phyloP scores from a whole-genome alignment of 2,888 invertebrate species.

The Empis livida region DNA sequence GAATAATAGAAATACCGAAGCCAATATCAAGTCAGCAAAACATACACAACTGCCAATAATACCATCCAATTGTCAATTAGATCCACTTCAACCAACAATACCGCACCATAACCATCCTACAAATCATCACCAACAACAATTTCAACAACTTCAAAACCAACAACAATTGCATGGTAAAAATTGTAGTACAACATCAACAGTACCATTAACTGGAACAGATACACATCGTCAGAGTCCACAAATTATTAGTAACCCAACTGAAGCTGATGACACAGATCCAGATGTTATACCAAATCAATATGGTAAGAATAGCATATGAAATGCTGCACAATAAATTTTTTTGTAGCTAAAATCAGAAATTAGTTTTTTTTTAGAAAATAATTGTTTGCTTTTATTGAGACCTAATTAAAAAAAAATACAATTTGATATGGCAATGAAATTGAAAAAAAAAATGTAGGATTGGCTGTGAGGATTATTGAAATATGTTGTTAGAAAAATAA shows the following conservation, averaged over 20 bases:
- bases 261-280: constrained; percentile 58
- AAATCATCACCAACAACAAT: constrained; percentile 23
- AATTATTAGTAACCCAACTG: constrained; percentile 32
- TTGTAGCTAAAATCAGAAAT: no score
- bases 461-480: no score
- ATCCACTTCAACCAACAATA: constrained; percentile 30
- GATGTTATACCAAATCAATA: constrained; percentile 82
- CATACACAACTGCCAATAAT: constrained; percentile 35
- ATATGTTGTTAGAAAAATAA: no score
- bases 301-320: constrained; percentile 60
- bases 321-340: no score
- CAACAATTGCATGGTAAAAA: constrained; percentile 30
- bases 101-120: constrained; percentile 18
- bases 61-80: constrained; percentile 36
- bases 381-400: no score
- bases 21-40: constrained; percentile 35
- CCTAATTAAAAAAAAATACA: no score
- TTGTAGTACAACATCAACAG: constrained; percentile 18
- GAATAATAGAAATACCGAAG: constrained; percentile 29
- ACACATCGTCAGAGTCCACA: constrained; percentile 38
- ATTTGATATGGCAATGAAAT: no score
- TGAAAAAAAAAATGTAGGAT: no score
- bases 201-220: constrained; percentile 32
- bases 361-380: no score
- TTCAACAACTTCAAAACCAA: constrained; percentile 27